phyloP scores from a whole-genome alignment of 1,140 invertebrate species.

The Drosophila busckii region DNA sequence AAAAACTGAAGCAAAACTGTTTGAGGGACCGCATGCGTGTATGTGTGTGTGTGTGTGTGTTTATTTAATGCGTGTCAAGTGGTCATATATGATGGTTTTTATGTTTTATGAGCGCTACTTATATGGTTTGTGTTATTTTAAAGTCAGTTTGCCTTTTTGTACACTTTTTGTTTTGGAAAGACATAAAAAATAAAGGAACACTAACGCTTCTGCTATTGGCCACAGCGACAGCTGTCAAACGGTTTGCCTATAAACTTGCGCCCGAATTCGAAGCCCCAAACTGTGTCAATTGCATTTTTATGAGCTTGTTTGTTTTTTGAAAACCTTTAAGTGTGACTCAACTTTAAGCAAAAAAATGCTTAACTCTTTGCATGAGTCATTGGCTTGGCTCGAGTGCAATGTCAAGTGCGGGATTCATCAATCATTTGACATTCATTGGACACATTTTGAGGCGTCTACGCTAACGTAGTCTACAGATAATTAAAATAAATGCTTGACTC shows the following conservation, averaged over 20 bases:
- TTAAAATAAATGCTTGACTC: conserved; percentile 59
- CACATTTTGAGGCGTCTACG: conserved; percentile 5
- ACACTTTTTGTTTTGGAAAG: conserved; percentile 18
- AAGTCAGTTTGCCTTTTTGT: not conserved
- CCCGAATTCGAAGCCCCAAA: conserved; percentile 13
- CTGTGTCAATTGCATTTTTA: conserved; percentile 61
- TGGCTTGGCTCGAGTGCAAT: conserved; percentile 6
- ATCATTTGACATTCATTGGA: conserved; percentile 42
- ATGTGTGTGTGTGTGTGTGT: too few species aligned
- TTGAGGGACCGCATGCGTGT: too few species aligned
- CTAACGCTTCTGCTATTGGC: conserved; percentile 1
- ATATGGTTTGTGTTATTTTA: conserved; percentile 4
- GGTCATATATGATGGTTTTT: conserved; percentile 65
- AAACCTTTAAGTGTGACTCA: conserved; percentile 40
- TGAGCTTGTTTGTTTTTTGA: conserved; percentile 34
- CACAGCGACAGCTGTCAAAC: conserved; percentile 34
- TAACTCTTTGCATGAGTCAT: conserved; percentile 36
- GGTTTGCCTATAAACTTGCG: conserved; percentile 33
- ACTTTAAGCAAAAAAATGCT: not conserved
- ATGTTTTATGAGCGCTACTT: conserved; percentile 62
- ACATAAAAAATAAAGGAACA: conserved; percentile 12
- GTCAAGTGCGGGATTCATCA: conserved; percentile 42
- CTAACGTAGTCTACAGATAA: conserved; percentile 37
- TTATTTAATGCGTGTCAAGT: conserved; percentile 76
- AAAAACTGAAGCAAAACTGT: too few species aligned